Conservation (phyloP, 1,140 invertebrate species). For the Lepidurus couesii region DNA sequence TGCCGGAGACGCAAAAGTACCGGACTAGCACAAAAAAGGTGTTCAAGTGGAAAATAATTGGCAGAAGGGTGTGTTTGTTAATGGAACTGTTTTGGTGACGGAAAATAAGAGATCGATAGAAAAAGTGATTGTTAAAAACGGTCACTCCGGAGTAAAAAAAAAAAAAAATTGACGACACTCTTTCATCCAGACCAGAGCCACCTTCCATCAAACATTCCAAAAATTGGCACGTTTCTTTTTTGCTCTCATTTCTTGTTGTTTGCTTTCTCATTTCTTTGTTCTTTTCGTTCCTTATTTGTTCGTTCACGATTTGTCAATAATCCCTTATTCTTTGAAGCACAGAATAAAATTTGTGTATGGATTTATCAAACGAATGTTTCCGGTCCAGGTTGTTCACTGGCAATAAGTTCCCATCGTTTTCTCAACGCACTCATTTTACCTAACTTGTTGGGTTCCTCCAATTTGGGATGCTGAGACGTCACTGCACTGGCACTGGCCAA, state of each 20-base stretch:
- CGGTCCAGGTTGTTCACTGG: conserved; percentile 55
- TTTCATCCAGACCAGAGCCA: not conserved
- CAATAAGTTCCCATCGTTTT: conserved; percentile 72
- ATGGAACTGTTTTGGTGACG: conserved; percentile 17
- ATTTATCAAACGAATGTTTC: conserved; percentile 38
- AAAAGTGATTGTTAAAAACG: conserved; percentile 6
- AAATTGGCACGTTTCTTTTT: too few relatives aligned
- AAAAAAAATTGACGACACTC: not conserved
- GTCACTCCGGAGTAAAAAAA: conserved; percentile 4
- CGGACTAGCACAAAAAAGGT: not conserved
- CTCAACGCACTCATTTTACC: conserved; percentile 52
- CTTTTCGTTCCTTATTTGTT: not conserved
- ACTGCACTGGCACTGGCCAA: conserved; percentile 25
- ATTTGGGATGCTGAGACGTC: conserved; percentile 39
- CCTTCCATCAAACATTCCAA: not conserved
- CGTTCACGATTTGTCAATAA: not conserved
- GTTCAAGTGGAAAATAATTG: conserved; percentile 14
- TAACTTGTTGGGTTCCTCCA: conserved; percentile 40
- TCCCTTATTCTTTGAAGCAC: not conserved
- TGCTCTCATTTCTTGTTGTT: too few relatives aligned
- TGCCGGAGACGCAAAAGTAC: not conserved
- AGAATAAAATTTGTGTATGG: not conserved
- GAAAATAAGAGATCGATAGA: conserved; percentile 19
- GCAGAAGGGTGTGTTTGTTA: conserved; percentile 3
- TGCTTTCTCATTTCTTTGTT: too few relatives aligned